Base-by-base conservation (phyloP, 2,888 invertebrate species). In the Bellardia pandia region DNA sequence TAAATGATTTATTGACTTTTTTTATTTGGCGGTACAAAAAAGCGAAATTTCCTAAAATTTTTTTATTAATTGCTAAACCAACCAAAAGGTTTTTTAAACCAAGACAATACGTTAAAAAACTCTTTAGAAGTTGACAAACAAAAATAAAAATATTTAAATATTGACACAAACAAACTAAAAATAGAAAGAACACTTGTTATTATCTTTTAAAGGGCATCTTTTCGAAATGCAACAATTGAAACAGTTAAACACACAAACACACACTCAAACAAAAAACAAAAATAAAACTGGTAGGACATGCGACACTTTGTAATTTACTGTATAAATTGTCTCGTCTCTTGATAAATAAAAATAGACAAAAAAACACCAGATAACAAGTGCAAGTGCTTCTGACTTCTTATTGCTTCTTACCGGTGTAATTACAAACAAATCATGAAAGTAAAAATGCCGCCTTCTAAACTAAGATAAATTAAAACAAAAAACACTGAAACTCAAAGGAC, bases 71-170 rank as follows among this genome's bases (percentile, higher is more conserved):
- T 81, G 74, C 60, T 68, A 81, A 81, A 68, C 45, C 42, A 76
- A 64, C 64, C 71, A 42, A 75, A 75, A 68, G 72, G 51, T 8
- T 74, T 9, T 62, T 23, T 45, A 11, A 45, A 11, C 11, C 11
- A 16, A 13, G 11, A 45, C 9, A 33, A 33, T 0, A 37, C 5
- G 6, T 56, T 6, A 23, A 8, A 51, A 30, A 42, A 68, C 45
- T 64, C 45, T 11, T 48, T 40, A 7, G 33, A 45, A 77, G 71
- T 84, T 74, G 80, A 81, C 80, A 87, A 77, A 87, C 62, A 87
- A 81, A 58, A 87, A 87, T 85, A 87, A 68, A 78, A 79, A 85
- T 76, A 82, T 81, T 74, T 40, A 71, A 84, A 84, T 58, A 78
- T 69, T 76, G 40, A 82, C 14, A 69, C 58, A 82, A 76, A 83